phyloP scores from a whole-genome alignment of 2,888 invertebrate species.

The Priocnemis perturbator region DNA sequence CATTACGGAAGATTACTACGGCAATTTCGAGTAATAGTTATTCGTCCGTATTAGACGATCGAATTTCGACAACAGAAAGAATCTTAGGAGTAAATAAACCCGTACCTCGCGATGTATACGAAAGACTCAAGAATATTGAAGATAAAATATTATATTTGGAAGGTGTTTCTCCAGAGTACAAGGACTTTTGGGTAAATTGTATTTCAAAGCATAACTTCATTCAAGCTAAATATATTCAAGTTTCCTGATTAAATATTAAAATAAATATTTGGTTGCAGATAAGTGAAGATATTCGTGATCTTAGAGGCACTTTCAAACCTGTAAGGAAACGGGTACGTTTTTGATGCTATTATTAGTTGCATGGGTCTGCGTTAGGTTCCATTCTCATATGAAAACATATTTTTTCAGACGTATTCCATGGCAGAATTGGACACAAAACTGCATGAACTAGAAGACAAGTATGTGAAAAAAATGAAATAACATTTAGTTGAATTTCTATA shows the following conservation, averaged over 20 bases:
- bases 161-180: constrained; percentile 88
- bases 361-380: too few species aligned
- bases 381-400: background rate
- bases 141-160: constrained; percentile 84
- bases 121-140: constrained; percentile 84
- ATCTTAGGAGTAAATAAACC: constrained; percentile 78
- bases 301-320: constrained; percentile 45
- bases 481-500: background rate
- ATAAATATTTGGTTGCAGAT: background rate
- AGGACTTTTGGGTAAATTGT: constrained; percentile 80
- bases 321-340: constrained; percentile 61
- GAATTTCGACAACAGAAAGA: constrained; percentile 81
- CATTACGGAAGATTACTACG: constrained; percentile 32
- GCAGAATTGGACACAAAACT: constrained; percentile 67
- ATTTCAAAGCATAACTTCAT: background rate
- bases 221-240: background rate
- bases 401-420: constrained; percentile 66
- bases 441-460: constrained; percentile 64
- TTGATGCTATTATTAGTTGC: constrained; percentile 8
- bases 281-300: constrained; percentile 37
- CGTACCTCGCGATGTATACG: constrained; percentile 81
- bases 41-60: constrained; percentile 80
- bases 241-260: background rate
- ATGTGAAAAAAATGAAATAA: constrained; percentile 61
- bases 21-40: constrained; percentile 60